phyloP scores from a whole-genome alignment of 2,888 invertebrate genomes.

The Morpho helenor region DNA sequence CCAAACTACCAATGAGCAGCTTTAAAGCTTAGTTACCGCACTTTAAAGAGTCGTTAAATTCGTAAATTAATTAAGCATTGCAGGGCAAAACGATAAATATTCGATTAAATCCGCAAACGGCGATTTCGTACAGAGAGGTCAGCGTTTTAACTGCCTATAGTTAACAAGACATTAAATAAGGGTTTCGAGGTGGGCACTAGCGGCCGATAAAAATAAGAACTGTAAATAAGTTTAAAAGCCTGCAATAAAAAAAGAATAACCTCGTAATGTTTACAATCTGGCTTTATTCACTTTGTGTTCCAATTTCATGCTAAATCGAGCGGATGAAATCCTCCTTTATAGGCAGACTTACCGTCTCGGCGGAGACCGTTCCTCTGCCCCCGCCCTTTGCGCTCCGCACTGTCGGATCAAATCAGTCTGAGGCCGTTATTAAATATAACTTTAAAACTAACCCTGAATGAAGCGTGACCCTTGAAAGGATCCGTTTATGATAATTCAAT shows the following conservation, averaged over 20 bases:
- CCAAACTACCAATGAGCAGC: conserved; percentile 31
- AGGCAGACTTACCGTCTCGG: conserved; percentile 73
- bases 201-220: conserved; percentile 70
- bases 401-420: conserved; percentile 31
- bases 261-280: conserved; percentile 79
- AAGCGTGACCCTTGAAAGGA: conserved; percentile 56
- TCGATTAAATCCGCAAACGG: conserved; percentile 61
- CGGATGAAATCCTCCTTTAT: conserved; percentile 76
- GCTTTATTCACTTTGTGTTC: conserved; percentile 79
- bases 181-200: conserved; percentile 56
- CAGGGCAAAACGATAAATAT: conserved; percentile 63
- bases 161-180: conserved; percentile 77
- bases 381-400: conserved; percentile 25
- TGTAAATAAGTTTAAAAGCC: conserved; percentile 72
- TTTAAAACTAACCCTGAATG: conserved; percentile 64
- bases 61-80: conserved; percentile 63
- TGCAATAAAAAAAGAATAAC: conserved; percentile 71
- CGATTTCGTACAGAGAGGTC: conserved; percentile 53
- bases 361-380: conserved; percentile 35
- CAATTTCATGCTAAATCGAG: conserved; percentile 80
- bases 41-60: conserved; percentile 47
- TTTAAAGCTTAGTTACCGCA: conserved; percentile 27
- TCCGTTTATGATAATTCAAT: conserved; percentile 63
- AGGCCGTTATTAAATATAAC: conserved; percentile 61
- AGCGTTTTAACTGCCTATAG: conserved; percentile 68